phyloP scores from a whole-genome alignment of 2,797 vertebrate species.

The Chrysocyon brachyurus region DNA sequence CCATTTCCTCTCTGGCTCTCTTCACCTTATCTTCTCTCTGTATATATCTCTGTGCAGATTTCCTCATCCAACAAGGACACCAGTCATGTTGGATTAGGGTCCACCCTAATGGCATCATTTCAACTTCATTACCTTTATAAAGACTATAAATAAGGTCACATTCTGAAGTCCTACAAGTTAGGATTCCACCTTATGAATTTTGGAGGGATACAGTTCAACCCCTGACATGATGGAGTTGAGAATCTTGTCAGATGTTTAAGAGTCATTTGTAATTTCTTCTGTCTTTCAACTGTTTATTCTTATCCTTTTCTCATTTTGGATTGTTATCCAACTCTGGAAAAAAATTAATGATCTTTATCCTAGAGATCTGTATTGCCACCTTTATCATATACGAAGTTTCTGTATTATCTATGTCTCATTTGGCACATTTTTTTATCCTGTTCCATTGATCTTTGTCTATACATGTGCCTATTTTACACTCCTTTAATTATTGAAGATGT shows the following conservation, averaged over 20 bases:
- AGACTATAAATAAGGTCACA: neutral
- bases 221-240: neutral
- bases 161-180: neutral
- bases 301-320: neutral
- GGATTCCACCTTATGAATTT: neutral
- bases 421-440: neutral
- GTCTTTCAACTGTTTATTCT: neutral
- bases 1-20: neutral
- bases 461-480: neutral
- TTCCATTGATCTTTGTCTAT: neutral
- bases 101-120: neutral
- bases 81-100: neutral
- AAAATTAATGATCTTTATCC: neutral
- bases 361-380: neutral
- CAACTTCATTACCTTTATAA: neutral
- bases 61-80: neutral
- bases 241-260: neutral
- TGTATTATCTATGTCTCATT: neutral
- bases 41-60: neutral
- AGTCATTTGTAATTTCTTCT: neutral
- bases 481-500: neutral
- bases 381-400: neutral
- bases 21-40: neutral
- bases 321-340: neutral
- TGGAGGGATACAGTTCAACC: neutral